Percentiles rank a stretch among this genome's conserved stretches.
These are phyloP conservation scores for Meriones unguiculatus DNA, from an alignment of 2,113 vertebrate species.

Conservation along the genomic window DNA sequence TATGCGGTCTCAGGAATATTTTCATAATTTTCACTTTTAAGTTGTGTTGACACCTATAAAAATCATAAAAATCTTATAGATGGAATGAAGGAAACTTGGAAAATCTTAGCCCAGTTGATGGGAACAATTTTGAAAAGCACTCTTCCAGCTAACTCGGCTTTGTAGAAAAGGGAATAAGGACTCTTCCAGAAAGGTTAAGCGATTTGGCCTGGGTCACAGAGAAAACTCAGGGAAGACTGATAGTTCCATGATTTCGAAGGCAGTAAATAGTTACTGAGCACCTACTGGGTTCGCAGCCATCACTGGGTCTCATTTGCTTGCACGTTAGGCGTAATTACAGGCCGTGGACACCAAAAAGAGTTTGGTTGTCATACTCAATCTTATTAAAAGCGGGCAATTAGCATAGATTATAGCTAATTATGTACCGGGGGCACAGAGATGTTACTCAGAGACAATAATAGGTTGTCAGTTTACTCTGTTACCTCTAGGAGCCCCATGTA, in stretches of 20 bases:
- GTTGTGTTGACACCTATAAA: conserved; percentile 16
- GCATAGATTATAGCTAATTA: conserved; percentile 81
- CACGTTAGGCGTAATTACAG: conserved; percentile 73
- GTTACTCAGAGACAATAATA: conserved; percentile 73
- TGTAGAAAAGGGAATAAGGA: conserved; percentile 20
- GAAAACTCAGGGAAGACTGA: conserved; percentile 44
- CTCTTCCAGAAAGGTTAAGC: conserved; percentile 16
- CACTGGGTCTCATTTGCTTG: conserved; percentile 68
- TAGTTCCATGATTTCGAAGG: conserved; percentile 48
- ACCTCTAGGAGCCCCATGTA: conserved; percentile 40
- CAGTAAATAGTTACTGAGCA: conserved; percentile 66
- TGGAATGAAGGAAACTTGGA: neutral
- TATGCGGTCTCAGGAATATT: neutral
- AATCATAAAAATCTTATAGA: neutral
- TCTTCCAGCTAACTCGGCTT: neutral
- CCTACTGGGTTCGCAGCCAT: conserved; percentile 60
- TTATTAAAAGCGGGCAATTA: conserved; percentile 78
- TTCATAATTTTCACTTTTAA: conserved; percentile 49
- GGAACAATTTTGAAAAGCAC: conserved; percentile 27
- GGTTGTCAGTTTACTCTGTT: conserved; percentile 77
- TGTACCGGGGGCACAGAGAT: conserved; percentile 64
- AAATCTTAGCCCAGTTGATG: neutral
- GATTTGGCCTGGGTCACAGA: neutral
- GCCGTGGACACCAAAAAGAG: conserved; percentile 56
- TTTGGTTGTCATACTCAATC: conserved; percentile 73